Evolutionary conservation across 2,888 invertebrate species (phyloP).

Genomic region (Elaeidobius kamerunicus): DNA sequence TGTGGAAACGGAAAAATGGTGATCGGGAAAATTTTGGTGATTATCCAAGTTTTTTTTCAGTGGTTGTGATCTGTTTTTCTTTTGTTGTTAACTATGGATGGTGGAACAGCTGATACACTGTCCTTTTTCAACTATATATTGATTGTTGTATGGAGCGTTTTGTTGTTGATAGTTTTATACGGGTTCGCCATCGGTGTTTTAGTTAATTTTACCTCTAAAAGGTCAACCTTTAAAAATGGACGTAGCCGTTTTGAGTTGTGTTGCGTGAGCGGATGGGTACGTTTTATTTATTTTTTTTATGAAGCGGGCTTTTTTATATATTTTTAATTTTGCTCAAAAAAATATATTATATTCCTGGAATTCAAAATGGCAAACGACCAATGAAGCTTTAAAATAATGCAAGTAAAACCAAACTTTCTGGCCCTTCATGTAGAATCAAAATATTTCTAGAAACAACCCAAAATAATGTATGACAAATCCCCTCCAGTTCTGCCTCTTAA

Average conservation of each 20-base stretch:
- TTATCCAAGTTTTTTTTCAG: constrained; percentile 17
- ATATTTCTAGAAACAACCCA: no score
- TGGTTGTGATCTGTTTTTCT: constrained; percentile 3
- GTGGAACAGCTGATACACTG: constrained; percentile 5
- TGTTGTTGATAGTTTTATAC: constrained; percentile 39
- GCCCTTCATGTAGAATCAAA: no score
- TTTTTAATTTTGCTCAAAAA: no score
- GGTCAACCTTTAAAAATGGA: constrained; percentile 1
- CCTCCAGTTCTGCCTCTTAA: no score
- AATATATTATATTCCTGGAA: no score
- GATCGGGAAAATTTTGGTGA: constrained; percentile 31
- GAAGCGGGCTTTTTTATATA: no score
- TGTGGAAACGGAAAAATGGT: constrained; percentile 21
- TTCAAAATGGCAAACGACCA: no score
- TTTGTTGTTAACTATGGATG: constrained; percentile 6
- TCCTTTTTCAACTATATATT: constrained; percentile 31
- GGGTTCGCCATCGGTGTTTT: constrained; percentile 41
- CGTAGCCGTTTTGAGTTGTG: constrained; percentile 7
- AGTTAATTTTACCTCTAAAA: constrained; percentile 7
- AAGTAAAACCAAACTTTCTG: no score
- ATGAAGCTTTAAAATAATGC: no score
- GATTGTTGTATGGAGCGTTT: constrained; percentile 37
- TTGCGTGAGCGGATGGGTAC: constrained; percentile 18
- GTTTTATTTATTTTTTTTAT: no score
- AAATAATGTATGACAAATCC: no score